Percentiles rank a stretch among this genome's conserved stretches.
Evolutionary conservation across 2,797 vertebrate species (phyloP).

Genomic region (Dallia pectoralis): DNA sequence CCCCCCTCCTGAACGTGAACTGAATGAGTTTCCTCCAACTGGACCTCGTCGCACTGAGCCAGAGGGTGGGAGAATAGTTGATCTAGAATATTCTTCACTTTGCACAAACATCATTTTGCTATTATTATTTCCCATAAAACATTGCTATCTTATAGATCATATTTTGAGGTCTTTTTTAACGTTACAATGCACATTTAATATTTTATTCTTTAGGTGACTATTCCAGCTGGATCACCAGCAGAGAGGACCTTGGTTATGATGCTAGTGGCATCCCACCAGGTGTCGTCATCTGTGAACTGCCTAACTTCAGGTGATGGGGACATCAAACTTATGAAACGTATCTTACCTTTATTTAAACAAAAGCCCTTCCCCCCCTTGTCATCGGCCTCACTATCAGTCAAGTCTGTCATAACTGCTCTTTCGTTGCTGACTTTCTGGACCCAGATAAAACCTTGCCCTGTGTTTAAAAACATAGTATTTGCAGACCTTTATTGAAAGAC

Average conservation of each 20-base stretch:
- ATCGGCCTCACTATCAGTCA: neutral
- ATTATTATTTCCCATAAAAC: neutral
- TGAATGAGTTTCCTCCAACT: slow-evolving; percentile 17
- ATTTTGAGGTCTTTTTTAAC: neutral
- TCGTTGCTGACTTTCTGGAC: neutral
- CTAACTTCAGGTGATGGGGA: slow-evolving; percentile 47
- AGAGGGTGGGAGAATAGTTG: slow-evolving; percentile 57
- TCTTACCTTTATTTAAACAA: neutral
- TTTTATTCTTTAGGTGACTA: slow-evolving; percentile 71
- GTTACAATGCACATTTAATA: neutral
- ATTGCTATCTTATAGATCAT: neutral
- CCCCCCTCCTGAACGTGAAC: slow-evolving; percentile 65
- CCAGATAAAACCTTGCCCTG: neutral
- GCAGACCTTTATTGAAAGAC: no score
- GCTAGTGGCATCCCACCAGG: slow-evolving; percentile 69
- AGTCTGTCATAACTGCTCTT: neutral
- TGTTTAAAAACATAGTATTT: no score
- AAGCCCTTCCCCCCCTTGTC: neutral
- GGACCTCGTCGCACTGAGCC: slow-evolving; percentile 62
- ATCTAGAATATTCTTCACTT: neutral
- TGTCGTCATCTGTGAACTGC: slow-evolving; percentile 61
- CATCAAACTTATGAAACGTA: no score
- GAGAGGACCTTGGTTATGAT: slow-evolving; percentile 71
- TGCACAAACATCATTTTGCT: neutral
- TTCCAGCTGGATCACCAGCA: slow-evolving; percentile 72